Evolutionary conservation across 2,888 invertebrate species (phyloP).

Genomic region (Rutpela maculata): DNA sequence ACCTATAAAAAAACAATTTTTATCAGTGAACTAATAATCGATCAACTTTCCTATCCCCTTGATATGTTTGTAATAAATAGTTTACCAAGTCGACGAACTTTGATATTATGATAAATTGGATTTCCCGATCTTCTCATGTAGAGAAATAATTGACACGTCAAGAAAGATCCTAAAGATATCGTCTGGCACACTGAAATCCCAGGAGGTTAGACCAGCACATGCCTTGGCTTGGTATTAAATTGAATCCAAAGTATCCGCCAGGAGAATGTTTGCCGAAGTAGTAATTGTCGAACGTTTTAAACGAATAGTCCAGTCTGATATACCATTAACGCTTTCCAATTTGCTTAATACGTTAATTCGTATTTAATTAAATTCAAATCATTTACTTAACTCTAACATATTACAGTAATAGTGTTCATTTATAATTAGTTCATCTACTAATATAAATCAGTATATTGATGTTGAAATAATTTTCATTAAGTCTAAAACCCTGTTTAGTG

Average conservation of each 20-base stretch:
- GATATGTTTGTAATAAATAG: constrained; percentile 46
- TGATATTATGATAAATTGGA: constrained; percentile 51
- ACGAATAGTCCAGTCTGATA: constrained; percentile 17
- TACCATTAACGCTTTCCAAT: neutral
- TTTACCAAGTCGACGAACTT: constrained; percentile 47
- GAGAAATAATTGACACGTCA: constrained; percentile 48
- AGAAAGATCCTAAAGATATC: constrained; percentile 44
- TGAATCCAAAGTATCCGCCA: constrained; percentile 40
- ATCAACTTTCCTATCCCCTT: constrained; percentile 27
- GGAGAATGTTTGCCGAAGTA: constrained; percentile 36
- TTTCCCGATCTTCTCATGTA: constrained; percentile 42
- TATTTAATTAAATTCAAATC: neutral
- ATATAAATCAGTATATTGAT: too few species aligned
- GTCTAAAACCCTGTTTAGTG: too few species aligned
- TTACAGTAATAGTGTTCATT: too few species aligned
- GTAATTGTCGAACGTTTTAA: constrained; percentile 34
- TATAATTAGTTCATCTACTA: too few species aligned
- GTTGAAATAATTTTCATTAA: too few species aligned
- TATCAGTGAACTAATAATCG: constrained; percentile 32
- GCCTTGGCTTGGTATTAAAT: constrained; percentile 39
- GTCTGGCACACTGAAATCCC: constrained; percentile 33
- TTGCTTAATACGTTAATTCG: neutral
- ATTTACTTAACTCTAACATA: too few species aligned
- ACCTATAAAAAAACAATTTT: constrained; percentile 32
- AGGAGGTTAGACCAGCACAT: constrained; percentile 38